Evolutionary conservation across 2,797 vertebrate genomes (phyloP).

Genomic region (Alcedo quadribrachys): DNA sequence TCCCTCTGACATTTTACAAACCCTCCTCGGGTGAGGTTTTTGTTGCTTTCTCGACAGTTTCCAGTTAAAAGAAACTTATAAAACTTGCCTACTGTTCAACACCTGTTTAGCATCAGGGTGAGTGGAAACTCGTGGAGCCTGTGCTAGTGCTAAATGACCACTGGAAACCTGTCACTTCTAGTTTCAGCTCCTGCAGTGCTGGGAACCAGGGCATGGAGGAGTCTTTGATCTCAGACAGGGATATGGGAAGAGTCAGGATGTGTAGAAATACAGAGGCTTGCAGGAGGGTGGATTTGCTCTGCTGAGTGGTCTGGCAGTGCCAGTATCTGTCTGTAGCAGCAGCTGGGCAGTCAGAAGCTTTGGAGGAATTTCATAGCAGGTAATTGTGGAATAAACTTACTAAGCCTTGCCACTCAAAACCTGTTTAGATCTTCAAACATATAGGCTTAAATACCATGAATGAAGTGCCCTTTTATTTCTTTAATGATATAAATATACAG

Average conservation of each 20-base stretch:
- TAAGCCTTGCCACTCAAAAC: constrained; percentile 1
- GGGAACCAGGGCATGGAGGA: neutral
- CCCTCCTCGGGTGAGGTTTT: constrained; percentile 17
- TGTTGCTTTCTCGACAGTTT: constrained; percentile 46
- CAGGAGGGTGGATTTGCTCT: neutral
- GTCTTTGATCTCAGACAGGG: neutral
- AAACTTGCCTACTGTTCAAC: constrained; percentile 52
- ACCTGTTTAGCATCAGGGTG: constrained; percentile 40
- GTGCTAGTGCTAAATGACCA: neutral
- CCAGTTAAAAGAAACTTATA: constrained; percentile 19
- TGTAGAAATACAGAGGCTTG: neutral
- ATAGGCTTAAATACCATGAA: neutral
- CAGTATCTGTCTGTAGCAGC: neutral
- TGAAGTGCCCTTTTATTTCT: constrained; percentile 16
- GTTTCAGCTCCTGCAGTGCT: neutral
- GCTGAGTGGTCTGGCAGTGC: neutral
- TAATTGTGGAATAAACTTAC: neutral
- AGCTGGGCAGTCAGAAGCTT: neutral
- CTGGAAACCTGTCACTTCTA: neutral
- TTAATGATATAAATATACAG: constrained; percentile 18
- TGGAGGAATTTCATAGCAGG: neutral
- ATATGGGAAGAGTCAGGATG: rapidly evolving
- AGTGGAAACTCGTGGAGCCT: neutral
- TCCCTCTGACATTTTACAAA: constrained; percentile 51
- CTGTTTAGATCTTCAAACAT: neutral